These are phyloP conservation scores for Gavia stellata DNA, from an alignment of 2,113 vertebrate genomes.

Conservation along the genomic window DNA sequence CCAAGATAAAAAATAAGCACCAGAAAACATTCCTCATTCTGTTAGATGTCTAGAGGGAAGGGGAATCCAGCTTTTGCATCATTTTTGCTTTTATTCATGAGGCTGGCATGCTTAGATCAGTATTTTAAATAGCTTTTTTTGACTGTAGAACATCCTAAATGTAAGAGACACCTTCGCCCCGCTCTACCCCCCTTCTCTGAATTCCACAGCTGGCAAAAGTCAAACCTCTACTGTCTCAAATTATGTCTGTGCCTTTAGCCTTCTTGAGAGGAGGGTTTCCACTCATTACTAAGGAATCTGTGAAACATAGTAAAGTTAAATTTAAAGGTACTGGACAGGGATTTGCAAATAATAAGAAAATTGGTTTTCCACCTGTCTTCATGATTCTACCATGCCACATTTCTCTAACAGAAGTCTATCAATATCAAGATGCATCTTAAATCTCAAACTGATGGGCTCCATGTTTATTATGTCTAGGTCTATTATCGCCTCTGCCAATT, in stretches of 20 bases:
- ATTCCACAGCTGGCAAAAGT: neutral
- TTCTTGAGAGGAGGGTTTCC: neutral
- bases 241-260: neutral
- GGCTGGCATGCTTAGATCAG: neutral
- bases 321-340: neutral
- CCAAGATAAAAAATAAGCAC: neutral
- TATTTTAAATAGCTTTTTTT: neutral
- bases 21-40: neutral
- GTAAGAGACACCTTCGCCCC: neutral
- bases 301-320: neutral
- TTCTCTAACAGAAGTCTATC: neutral
- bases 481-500: neutral
- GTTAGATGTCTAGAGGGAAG: neutral
- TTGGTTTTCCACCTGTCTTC: neutral
- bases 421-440: neutral
- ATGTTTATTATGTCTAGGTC: neutral
- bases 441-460: neutral
- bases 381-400: neutral
- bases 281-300: neutral
- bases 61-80: neutral
- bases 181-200: neutral
- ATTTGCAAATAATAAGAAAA: neutral
- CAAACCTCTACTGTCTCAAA: neutral
- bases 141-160: neutral
- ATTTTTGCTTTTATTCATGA: neutral